These are phyloP conservation scores for Gephyroberyx darwinii DNA, from an alignment of 2,797 vertebrate species.

Conservation along the genomic window DNA sequence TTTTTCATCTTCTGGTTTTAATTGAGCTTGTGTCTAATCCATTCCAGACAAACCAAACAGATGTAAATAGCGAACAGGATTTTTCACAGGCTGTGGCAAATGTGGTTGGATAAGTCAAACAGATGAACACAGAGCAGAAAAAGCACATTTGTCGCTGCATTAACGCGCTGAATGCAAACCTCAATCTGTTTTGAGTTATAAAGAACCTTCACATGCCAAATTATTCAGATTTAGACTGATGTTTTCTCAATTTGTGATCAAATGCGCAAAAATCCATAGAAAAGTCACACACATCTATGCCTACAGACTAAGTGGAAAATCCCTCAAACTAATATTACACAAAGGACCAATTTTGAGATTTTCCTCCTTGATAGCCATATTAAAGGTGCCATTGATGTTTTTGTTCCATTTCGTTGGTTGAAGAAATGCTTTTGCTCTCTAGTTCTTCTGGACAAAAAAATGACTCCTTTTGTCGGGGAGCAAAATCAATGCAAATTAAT, in stretches of 20 bases:
- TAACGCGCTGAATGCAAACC: conserved; percentile 67
- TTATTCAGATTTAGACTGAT: conserved; percentile 76
- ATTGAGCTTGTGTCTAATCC: conserved; percentile 75
- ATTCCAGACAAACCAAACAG: conserved; percentile 75
- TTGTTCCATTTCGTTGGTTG: conserved; percentile 75
- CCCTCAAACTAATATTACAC: conserved; percentile 75
- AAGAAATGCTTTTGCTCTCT: conserved; percentile 71
- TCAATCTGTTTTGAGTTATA: conserved; percentile 74
- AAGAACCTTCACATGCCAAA: conserved; percentile 70
- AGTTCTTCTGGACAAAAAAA: conserved; percentile 72
- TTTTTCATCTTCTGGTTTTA: conserved; percentile 42
- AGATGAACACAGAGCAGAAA: conserved; percentile 72
- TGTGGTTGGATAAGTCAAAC: conserved; percentile 67
- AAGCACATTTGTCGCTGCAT: conserved; percentile 72
- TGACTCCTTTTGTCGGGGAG: conserved; percentile 76
- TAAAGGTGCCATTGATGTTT: conserved; percentile 79
- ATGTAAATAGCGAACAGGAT: conserved; percentile 73
- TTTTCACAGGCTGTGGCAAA: conserved; percentile 75
- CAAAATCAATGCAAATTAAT: conserved; percentile 87
- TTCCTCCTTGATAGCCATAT: conserved; percentile 74
- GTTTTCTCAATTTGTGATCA: conserved; percentile 67
- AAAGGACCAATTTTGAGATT: conserved; percentile 75
- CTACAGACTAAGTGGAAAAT: conserved; percentile 77
- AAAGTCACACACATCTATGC: conserved; percentile 67
- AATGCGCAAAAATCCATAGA: conserved; percentile 68